phyloP scores from a whole-genome alignment of 2,888 invertebrate species.

The Noctua fimbriata region DNA sequence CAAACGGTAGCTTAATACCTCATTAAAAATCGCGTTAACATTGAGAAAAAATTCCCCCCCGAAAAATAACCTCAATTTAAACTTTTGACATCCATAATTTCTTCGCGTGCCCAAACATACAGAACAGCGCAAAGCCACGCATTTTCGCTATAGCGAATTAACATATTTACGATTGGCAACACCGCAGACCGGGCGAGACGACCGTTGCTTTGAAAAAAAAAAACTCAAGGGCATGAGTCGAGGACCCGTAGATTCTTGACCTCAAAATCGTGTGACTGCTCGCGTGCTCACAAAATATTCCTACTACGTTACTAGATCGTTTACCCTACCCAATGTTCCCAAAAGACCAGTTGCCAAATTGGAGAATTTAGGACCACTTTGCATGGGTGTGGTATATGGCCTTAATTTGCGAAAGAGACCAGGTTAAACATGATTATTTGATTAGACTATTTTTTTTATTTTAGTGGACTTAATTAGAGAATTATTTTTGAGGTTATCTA shows the following conservation, averaged over 20 bases:
- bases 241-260: slow-evolving; percentile 87
- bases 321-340: slow-evolving; percentile 67
- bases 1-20: not conserved
- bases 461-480: slow-evolving; percentile 5
- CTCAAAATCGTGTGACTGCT: slow-evolving; percentile 75
- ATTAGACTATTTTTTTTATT: slow-evolving; percentile 5
- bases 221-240: slow-evolving; percentile 87
- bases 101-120: slow-evolving; percentile 40
- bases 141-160: slow-evolving; percentile 52
- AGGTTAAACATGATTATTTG: slow-evolving; percentile 14
- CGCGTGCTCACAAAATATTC: slow-evolving; percentile 68
- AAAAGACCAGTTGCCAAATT: slow-evolving; percentile 47
- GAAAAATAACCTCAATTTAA: slow-evolving; percentile 19
- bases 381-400: slow-evolving; percentile 25
- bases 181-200: slow-evolving; percentile 58
- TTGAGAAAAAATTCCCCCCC: not conserved
- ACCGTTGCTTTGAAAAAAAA: slow-evolving; percentile 83
- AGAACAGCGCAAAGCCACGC: slow-evolving; percentile 39
- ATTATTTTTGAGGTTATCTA: slow-evolving; percentile 7
- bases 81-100: slow-evolving; percentile 28
- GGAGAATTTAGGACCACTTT: slow-evolving; percentile 18
- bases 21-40: not conserved
- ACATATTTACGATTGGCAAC: slow-evolving; percentile 64
- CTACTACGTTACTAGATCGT: slow-evolving; percentile 70
- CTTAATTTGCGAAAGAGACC: slow-evolving; percentile 36